Conservation (phyloP, 1,140 invertebrate genomes). For the Cyrtorhinus lividipennis region DNA sequence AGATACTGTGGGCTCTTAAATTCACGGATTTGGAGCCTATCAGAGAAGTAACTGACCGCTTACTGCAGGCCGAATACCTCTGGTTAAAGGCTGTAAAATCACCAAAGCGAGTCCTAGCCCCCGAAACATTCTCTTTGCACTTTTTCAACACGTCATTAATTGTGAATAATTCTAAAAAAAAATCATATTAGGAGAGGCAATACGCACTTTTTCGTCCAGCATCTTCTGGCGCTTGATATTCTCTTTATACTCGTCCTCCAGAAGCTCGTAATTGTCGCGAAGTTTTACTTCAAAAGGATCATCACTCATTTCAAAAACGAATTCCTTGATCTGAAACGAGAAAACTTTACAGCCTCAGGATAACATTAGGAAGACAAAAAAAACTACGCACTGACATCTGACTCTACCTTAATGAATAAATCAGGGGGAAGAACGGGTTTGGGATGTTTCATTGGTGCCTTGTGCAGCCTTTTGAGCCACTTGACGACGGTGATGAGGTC, state of each 20-base stretch:
- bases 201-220: conserved; percentile 69
- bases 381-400: too few species aligned
- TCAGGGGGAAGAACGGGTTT: conserved; percentile 57
- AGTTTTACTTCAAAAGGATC: conserved; percentile 97
- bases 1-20: not conserved
- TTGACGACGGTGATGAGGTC: conserved; percentile 81
- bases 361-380: too few species aligned
- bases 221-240: conserved; percentile 81
- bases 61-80: not conserved
- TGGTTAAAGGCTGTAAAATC: not conserved
- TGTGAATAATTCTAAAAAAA: not conserved
- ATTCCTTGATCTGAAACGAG: conserved; percentile 50
- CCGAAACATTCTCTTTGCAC: not conserved
- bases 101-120: not conserved
- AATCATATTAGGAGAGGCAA: not conserved
- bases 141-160: not conserved
- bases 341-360: too few species aligned
- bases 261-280: conserved; percentile 85
- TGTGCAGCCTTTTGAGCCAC: conserved; percentile 77
- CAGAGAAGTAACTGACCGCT: not conserved
- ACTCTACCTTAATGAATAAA: conserved; percentile 74
- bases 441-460: conserved; percentile 41
- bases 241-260: conserved; percentile 94
- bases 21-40: not conserved
- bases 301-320: conserved; percentile 82